These are phyloP conservation scores for Thamnophis elegans DNA, from an alignment of 2,797 vertebrate species.

Conservation along the genomic window DNA sequence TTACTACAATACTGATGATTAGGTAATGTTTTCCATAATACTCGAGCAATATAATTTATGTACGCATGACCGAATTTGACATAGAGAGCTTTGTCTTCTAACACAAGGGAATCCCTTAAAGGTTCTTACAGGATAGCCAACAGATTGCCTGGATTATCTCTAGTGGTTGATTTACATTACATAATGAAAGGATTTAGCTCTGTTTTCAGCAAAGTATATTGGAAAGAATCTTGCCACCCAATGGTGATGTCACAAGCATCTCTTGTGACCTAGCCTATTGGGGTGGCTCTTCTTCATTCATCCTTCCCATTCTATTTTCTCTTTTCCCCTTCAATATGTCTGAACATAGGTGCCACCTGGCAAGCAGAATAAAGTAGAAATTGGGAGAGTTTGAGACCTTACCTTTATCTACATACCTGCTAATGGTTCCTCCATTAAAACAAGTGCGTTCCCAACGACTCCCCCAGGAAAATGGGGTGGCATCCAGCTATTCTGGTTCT, in stretches of 20 bases:
- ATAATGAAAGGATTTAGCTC: not conserved
- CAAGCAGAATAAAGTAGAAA: not conserved
- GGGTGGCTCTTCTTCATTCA: not conserved
- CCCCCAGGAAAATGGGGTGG: not conserved
- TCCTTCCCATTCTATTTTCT: not conserved
- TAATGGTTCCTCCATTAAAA: not conserved
- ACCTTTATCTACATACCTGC: not conserved
- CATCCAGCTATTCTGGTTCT: not conserved
- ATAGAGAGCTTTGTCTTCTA: not conserved
- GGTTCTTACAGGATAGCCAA: not conserved
- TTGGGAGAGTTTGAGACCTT: not conserved
- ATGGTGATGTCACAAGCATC: slow-evolving; percentile 33
- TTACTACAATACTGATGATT: not conserved
- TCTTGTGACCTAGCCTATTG: slow-evolving; percentile 1
- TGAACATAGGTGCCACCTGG: not conserved
- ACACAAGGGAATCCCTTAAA: not conserved
- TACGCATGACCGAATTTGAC: not conserved
- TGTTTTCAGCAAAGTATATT: not conserved
- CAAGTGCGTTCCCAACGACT: not conserved
- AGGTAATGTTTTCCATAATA: not conserved
- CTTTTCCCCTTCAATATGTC: not conserved
- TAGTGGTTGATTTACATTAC: not conserved
- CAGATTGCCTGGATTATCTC: not conserved
- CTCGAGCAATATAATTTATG: not conserved
- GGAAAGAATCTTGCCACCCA: not conserved